These are phyloP conservation scores for Alethe diademata DNA, from an alignment of 2,113 vertebrate genomes.

Conservation along the genomic window DNA sequence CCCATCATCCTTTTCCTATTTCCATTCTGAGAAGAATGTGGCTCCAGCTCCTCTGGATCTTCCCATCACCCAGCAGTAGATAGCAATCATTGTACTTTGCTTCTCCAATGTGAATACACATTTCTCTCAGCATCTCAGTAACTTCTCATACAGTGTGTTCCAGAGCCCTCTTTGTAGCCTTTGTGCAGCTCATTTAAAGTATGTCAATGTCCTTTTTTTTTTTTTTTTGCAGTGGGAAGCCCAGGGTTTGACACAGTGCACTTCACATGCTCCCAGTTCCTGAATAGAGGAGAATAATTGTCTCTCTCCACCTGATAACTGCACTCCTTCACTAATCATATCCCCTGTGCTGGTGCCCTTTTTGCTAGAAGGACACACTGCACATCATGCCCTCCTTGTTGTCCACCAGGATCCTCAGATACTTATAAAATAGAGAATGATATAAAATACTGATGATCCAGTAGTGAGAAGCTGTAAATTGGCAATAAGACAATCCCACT, in stretches of 20 bases:
- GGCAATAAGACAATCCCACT: neutral
- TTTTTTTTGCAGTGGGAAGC: neutral
- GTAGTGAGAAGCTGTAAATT: neutral
- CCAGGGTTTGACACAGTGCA: neutral
- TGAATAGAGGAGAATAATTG: neutral
- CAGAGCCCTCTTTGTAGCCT: neutral
- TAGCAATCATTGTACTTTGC: neutral
- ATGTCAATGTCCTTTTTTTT: neutral
- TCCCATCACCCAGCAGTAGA: neutral
- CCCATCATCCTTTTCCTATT: neutral
- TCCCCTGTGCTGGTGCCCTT: neutral
- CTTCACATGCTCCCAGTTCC: neutral
- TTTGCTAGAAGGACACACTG: neutral
- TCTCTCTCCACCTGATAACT: neutral
- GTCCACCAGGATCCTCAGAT: neutral
- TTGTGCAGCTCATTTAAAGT: neutral
- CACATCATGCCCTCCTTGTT: neutral
- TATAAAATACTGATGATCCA: neutral
- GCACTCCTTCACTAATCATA: neutral
- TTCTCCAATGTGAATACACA: neutral
- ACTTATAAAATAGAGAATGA: neutral
- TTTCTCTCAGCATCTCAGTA: neutral
- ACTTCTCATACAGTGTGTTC: neutral
- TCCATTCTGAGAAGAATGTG: neutral
- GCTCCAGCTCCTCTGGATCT: neutral